Conservation (phyloP, 2,888 invertebrate species). For the Drosophila flavopinicola region DNA sequence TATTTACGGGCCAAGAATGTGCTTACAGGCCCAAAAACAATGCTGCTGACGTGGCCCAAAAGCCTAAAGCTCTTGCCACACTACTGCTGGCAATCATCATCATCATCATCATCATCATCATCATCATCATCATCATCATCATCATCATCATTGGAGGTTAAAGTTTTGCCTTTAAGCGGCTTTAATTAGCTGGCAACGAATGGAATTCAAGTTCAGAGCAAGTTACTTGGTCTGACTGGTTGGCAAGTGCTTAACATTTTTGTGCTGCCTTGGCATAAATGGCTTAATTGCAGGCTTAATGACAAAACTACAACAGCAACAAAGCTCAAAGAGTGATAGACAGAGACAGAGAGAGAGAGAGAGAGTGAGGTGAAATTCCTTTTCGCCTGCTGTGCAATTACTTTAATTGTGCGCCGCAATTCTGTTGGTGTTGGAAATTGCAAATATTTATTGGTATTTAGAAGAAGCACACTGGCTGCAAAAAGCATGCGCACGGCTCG, state of each 20-base stretch:
- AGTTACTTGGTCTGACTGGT: constrained; percentile 7
- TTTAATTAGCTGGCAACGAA: constrained; percentile 62
- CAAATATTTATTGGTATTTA: constrained; percentile 66
- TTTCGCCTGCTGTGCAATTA: constrained; percentile 61
- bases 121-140: constrained; percentile 23
- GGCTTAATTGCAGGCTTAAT: constrained; percentile 72
- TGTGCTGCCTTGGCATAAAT: constrained; percentile 75
- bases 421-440: constrained; percentile 54
- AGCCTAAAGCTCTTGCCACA: constrained; percentile 33
- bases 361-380: constrained; percentile 48
- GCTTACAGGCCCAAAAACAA: constrained; percentile 13
- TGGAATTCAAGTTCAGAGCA: constrained; percentile 50
- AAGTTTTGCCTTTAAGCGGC: constrained; percentile 58
- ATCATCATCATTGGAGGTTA: constrained; percentile 31
- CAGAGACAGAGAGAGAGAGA: neutral
- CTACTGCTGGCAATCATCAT: constrained; percentile 17
- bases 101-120: constrained; percentile 35
- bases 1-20: constrained; percentile 12
- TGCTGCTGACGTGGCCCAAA: constrained; percentile 48
- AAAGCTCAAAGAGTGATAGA: neutral
- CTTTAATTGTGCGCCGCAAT: constrained; percentile 64
- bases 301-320: constrained; percentile 40
- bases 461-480: constrained; percentile 30
- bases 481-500: constrained; percentile 42
- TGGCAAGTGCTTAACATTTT: constrained; percentile 63